phyloP scores from a whole-genome alignment of 2,113 vertebrate genomes.

The Pelusios castaneus region DNA sequence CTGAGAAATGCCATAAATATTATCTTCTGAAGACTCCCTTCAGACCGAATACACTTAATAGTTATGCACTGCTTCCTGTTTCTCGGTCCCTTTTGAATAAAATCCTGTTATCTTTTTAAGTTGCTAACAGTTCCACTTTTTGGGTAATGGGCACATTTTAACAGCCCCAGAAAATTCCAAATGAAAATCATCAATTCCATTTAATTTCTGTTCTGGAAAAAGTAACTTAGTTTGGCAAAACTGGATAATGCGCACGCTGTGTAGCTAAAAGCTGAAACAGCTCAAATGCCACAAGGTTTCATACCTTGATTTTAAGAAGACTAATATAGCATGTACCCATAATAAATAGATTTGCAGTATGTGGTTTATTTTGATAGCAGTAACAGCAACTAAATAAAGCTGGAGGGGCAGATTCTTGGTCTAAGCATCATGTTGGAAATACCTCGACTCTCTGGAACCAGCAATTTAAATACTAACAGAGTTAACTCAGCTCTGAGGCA shows the following conservation, averaged over 20 bases:
- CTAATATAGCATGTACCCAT: background rate
- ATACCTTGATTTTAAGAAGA: background rate
- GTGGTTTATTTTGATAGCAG: slow-evolving; percentile 21
- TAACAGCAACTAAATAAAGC: slow-evolving; percentile 14
- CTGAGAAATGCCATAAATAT: slow-evolving; percentile 50
- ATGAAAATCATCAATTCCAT: slow-evolving; percentile 7
- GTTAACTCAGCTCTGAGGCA: background rate
- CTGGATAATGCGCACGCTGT: background rate
- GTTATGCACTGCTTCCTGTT: background rate
- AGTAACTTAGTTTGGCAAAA: background rate
- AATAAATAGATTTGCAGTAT: slow-evolving; percentile 35
- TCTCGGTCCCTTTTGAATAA: slow-evolving; percentile 35
- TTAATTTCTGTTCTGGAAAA: slow-evolving; percentile 1
- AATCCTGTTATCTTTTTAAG: slow-evolving; percentile 14
- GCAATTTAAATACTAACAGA: background rate
- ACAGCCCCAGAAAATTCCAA: slow-evolving; percentile 17
- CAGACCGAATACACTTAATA: slow-evolving; percentile 31
- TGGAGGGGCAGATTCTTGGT: background rate
- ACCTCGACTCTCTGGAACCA: slow-evolving; percentile 41
- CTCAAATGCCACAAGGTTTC: background rate
- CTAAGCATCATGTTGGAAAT: background rate
- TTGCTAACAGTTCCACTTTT: slow-evolving; percentile 21
- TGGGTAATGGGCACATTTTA: background rate
- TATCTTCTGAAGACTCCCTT: slow-evolving; percentile 44
- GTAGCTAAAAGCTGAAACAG: background rate